These are phyloP conservation scores for Parelbella ahira DNA, from an alignment of 2,888 invertebrate genomes.

Conservation along the genomic window DNA sequence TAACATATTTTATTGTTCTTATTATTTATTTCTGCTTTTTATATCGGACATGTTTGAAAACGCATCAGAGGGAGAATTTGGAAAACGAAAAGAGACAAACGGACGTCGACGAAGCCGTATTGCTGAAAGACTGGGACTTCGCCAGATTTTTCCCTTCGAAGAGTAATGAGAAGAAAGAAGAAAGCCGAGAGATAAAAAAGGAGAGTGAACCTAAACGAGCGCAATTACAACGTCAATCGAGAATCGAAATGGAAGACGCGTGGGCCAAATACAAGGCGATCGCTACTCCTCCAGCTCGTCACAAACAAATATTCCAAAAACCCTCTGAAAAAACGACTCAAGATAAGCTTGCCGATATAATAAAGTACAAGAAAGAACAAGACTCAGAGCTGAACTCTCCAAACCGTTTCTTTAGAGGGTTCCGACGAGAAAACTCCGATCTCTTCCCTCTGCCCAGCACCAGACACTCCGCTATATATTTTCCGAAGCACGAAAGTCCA, in stretches of 20 bases:
- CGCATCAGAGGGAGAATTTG: conserved; percentile 65
- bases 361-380: conserved; percentile 84
- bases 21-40: conserved; percentile 68
- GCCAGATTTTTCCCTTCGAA: conserved; percentile 88
- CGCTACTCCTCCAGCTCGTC: conserved; percentile 65
- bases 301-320: conserved; percentile 61
- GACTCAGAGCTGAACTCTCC: conserved; percentile 86
- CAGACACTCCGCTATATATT: conserved; percentile 86
- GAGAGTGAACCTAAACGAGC: conserved; percentile 61
- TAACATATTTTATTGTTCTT: conserved; percentile 32
- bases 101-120: conserved; percentile 87
- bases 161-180: conserved; percentile 52
- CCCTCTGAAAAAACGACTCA: conserved; percentile 61
- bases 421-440: conserved; percentile 91
- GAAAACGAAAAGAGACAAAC: conserved; percentile 69
- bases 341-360: conserved; percentile 70
- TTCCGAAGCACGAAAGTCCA: conserved; percentile 78
- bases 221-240: conserved; percentile 67
- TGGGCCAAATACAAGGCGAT: conserved; percentile 68
- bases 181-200: conserved; percentile 59
- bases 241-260: conserved; percentile 71
- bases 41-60: conserved; percentile 65
- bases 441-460: conserved; percentile 87
- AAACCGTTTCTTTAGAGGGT: conserved; percentile 87
- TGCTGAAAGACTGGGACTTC: conserved; percentile 93